Evolutionary conservation across 2,888 invertebrate genomes (phyloP).

Genomic region (Calliopum simillimum): DNA sequence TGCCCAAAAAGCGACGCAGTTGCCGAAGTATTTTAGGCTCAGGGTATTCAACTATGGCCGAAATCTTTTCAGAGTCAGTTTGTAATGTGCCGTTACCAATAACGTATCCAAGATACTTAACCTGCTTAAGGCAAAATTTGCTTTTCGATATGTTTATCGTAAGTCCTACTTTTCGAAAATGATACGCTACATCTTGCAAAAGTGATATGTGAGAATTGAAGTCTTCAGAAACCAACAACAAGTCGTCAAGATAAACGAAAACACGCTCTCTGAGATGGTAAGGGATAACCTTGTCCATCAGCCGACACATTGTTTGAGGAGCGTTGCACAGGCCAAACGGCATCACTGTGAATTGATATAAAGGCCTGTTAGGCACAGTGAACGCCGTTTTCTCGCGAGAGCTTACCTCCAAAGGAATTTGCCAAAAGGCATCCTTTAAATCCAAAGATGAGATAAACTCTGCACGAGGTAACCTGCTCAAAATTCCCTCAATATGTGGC

Average conservation of each 20-base stretch:
- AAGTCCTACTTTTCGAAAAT: background rate
- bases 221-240: constrained; percentile 1
- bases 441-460: constrained; percentile 39
- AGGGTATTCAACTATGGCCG: background rate
- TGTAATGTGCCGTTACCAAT: background rate
- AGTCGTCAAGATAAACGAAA: constrained; percentile 6
- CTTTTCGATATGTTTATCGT: background rate
- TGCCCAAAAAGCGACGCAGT: background rate
- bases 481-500: too few relatives aligned
- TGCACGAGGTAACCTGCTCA: constrained; percentile 35
- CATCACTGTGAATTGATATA: too few relatives aligned
- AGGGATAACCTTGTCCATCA: background rate
- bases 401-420: too few relatives aligned
- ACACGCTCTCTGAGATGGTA: background rate
- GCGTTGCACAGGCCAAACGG: too few relatives aligned
- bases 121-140: background rate
- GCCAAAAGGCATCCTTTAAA: constrained; percentile 39
- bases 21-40: background rate
- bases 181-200: background rate
- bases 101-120: background rate
- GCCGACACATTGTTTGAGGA: too few relatives aligned
- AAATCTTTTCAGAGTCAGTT: background rate
- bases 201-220: background rate
- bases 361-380: too few relatives aligned
- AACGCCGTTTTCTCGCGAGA: too few relatives aligned